Evolutionary conservation across 2,888 invertebrate genomes (phyloP).

Genomic region (Nipponacmea schrenckii): DNA sequence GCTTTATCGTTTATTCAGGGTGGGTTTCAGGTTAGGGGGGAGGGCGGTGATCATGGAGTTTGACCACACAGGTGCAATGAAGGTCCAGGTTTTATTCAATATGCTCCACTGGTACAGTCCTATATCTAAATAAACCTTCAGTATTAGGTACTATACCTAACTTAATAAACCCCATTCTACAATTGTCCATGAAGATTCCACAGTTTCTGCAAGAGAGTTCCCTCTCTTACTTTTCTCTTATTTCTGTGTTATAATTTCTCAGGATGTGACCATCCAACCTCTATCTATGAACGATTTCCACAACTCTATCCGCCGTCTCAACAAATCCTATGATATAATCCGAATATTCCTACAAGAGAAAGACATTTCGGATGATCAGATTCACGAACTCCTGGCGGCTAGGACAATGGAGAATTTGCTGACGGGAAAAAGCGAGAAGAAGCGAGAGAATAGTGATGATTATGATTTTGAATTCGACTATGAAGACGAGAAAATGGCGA

Average conservation of each 20-base stretch:
- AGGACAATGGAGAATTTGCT: slow-evolving; percentile 17
- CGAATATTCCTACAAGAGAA: slow-evolving; percentile 36
- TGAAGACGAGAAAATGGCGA: neutral
- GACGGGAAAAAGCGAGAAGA: slow-evolving; percentile 8
- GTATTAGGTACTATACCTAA: too few relatives aligned
- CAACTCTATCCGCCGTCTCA: slow-evolving; percentile 12
- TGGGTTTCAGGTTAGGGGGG: too few relatives aligned
- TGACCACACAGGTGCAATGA: too few relatives aligned
- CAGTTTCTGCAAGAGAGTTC: too few relatives aligned
- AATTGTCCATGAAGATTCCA: too few relatives aligned
- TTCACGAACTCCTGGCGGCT: slow-evolving; percentile 21
- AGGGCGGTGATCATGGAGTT: too few relatives aligned
- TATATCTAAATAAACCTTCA: too few relatives aligned
- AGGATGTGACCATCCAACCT: slow-evolving; percentile 10
- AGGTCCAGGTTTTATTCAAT: too few relatives aligned
- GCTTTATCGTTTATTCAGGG: neutral
- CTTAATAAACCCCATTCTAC: too few relatives aligned
- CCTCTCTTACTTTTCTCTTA: too few relatives aligned
- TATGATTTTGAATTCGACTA: slow-evolving; percentile 9
- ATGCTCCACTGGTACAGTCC: too few relatives aligned
- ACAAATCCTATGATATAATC: slow-evolving; percentile 24
- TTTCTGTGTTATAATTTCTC: neutral
- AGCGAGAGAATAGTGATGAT: neutral
- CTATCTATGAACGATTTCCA: slow-evolving; percentile 16
- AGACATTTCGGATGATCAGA: slow-evolving; percentile 22